Evolutionary conservation across 1,140 invertebrate genomes (phyloP).

Genomic region (Platyscapa corneri): DNA sequence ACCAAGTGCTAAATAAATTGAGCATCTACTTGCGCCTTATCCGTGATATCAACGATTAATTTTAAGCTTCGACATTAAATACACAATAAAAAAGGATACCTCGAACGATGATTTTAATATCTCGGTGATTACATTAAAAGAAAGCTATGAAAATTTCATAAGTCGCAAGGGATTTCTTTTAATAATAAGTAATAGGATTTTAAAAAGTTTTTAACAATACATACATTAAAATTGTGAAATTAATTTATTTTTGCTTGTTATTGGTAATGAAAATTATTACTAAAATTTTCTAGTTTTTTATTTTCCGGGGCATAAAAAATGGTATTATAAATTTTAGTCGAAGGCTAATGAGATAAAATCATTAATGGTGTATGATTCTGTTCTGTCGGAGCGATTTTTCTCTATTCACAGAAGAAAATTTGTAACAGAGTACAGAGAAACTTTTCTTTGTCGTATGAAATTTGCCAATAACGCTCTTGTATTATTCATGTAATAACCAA

Average conservation of each 20-base stretch:
- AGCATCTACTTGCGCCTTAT: too few relatives aligned
- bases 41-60: background rate
- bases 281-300: background rate
- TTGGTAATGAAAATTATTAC: background rate
- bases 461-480: background rate
- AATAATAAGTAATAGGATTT: background rate
- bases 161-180: background rate
- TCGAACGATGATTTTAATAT: too few relatives aligned
- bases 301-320: background rate
- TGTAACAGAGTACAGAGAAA: background rate
- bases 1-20: background rate
- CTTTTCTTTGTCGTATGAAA: background rate
- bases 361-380: background rate
- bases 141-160: background rate
- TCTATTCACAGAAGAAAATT: slow-evolving; percentile 16
- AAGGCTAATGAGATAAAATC: slow-evolving; percentile 1
- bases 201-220: background rate
- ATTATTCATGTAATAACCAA: too few relatives aligned
- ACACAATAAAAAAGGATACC: too few relatives aligned
- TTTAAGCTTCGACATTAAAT: background rate
- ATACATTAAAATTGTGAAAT: background rate
- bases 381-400: background rate
- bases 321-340: background rate
- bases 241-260: background rate
- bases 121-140: background rate